Evolutionary conservation across 2,888 invertebrate species (phyloP).

Genomic region (Patella pellucida): DNA sequence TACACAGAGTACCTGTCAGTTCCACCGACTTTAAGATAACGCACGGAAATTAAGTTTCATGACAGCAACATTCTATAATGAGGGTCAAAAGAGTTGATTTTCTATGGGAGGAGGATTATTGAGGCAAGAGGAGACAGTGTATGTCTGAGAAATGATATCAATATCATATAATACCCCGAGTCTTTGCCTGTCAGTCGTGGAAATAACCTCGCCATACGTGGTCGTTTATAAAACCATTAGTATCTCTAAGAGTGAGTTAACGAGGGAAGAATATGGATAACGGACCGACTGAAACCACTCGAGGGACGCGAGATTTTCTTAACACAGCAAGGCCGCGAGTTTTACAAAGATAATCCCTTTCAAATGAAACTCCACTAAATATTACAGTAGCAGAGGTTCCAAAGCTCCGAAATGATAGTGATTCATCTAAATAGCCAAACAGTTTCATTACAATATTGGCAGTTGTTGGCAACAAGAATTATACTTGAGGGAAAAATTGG

Average conservation of each 20-base stretch:
- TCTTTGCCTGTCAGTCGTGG: slow-evolving; percentile 37
- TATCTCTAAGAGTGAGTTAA: slow-evolving; percentile 16
- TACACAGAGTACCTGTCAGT: no score
- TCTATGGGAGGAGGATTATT: no score
- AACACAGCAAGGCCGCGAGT: slow-evolving; percentile 17
- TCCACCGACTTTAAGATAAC: no score
- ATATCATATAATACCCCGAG: slow-evolving; percentile 46
- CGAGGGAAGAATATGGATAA: slow-evolving; percentile 14
- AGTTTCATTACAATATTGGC: slow-evolving; percentile 18
- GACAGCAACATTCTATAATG: no score
- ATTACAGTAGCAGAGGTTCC: slow-evolving; percentile 14
- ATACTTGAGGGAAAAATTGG: slow-evolving; percentile 4
- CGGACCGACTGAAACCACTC: slow-evolving; percentile 15
- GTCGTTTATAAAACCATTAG: slow-evolving; percentile 46
- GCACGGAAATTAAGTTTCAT: no score
- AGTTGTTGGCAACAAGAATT: slow-evolving; percentile 18
- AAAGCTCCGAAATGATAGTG: slow-evolving; percentile 16
- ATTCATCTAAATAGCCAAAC: slow-evolving; percentile 20
- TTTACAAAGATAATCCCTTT: slow-evolving; percentile 23
- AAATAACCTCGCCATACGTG: slow-evolving; percentile 41
- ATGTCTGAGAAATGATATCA: slow-evolving; percentile 41
- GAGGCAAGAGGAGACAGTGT: background rate
- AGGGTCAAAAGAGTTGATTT: no score
- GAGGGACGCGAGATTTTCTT: slow-evolving; percentile 18
- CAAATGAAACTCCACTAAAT: slow-evolving; percentile 27